Conservation (phyloP, 2,888 invertebrate genomes). For the Habroteleia sp. region DNA sequence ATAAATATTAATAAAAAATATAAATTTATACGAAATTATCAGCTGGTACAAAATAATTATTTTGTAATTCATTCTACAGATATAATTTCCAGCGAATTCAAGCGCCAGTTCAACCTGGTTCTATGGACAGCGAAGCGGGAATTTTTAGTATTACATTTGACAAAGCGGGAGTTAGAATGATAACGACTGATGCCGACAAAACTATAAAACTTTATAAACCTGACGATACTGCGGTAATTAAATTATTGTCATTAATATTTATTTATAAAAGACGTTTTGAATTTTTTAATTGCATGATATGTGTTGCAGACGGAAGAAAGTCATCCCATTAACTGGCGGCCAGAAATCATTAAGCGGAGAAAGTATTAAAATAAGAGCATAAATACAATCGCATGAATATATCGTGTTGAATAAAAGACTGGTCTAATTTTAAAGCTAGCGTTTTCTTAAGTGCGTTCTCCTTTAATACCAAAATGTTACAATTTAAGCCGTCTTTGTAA, state of each 20-base stretch:
- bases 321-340: slow-evolving; percentile 98
- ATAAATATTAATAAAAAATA: too few relatives aligned
- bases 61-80: slow-evolving; percentile 54
- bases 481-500: too few relatives aligned
- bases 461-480: too few relatives aligned
- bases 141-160: slow-evolving; percentile 98
- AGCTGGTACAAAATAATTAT: neutral
- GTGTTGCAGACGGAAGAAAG: slow-evolving; percentile 90
- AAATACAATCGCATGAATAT: neutral
- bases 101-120: slow-evolving; percentile 98
- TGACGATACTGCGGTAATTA: slow-evolving; percentile 90
- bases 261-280: slow-evolving; percentile 11
- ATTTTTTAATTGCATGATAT: too few relatives aligned
- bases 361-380: slow-evolving; percentile 90
- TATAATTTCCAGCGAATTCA: slow-evolving; percentile 98
- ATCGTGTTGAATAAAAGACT: slow-evolving; percentile 37
- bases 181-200: slow-evolving; percentile 99
- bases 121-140: slow-evolving; percentile 99
- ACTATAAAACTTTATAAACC: slow-evolving; percentile 99
- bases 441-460: too few relatives aligned
- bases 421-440: too few relatives aligned
- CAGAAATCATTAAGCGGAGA: slow-evolving; percentile 95
- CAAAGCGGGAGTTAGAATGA: slow-evolving; percentile 94
- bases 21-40: too few relatives aligned
- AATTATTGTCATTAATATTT: slow-evolving; percentile 17